A percentile compares a stretch with the other conserved stretches of the same genome.
Conservation (phyloP, 2,888 invertebrate genomes). For the Lamellibrachia satsuma region DNA sequence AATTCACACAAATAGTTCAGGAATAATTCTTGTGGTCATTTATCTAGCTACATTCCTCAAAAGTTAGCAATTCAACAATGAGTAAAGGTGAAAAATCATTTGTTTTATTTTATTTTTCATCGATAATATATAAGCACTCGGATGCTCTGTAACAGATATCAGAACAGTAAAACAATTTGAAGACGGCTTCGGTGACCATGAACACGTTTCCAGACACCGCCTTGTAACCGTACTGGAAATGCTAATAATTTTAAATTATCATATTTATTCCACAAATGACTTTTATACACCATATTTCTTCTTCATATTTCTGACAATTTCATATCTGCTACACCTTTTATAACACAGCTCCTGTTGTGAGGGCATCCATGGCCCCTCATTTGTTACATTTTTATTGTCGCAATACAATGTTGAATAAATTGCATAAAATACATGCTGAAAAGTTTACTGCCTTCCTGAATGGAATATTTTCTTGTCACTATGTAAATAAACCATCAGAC, state of each 20-base stretch:
- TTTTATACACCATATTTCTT: neutral
- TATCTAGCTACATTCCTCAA: neutral
- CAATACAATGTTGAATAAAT: neutral
- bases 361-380: neutral
- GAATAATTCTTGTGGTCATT: no score
- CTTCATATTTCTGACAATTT: neutral
- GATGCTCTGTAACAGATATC: neutral
- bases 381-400: neutral
- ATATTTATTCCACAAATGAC: neutral
- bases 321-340: neutral
- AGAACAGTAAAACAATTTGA: neutral
- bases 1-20: no score
- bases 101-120: neutral
- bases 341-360: neutral
- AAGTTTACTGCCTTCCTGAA: neutral
- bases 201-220: neutral
- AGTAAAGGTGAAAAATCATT: slow-evolving; percentile 17
- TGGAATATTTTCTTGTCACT: neutral
- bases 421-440: neutral
- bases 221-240: neutral
- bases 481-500: neutral
- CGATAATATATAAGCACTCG: slow-evolving; percentile 7
- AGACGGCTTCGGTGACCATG: neutral
- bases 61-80: neutral
- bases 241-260: neutral